Evolutionary conservation across 2,888 invertebrate species (phyloP).

Genomic region (Cephus pulcher): DNA sequence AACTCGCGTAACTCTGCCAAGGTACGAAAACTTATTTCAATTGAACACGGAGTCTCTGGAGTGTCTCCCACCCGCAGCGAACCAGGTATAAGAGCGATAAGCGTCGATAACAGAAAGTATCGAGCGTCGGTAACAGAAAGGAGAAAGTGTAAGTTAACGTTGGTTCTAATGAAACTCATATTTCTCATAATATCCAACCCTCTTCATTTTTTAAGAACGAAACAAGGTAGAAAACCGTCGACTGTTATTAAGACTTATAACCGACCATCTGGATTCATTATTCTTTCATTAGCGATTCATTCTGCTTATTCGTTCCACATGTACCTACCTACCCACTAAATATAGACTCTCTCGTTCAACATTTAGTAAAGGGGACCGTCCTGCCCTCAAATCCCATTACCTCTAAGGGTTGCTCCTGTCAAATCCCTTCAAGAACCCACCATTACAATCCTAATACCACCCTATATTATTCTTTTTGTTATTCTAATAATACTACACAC

Average conservation of each 20-base stretch:
- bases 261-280: slow-evolving; percentile 24
- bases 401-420: neutral
- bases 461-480: too few species aligned
- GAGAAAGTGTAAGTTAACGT: neutral
- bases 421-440: neutral
- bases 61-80: slow-evolving; percentile 8
- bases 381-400: too few species aligned
- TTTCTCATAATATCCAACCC: slow-evolving; percentile 17
- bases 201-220: neutral
- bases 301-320: slow-evolving; percentile 3
- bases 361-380: neutral
- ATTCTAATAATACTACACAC: too few species aligned
- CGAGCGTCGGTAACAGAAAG: neutral
- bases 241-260: slow-evolving; percentile 21
- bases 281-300: slow-evolving; percentile 19
- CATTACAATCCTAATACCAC: neutral
- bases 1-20: too few species aligned
- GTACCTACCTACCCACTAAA: neutral
- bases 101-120: slow-evolving; percentile 1
- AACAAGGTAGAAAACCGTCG: neutral
- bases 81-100: slow-evolving; percentile 4
- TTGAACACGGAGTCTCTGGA: slow-evolving; percentile 1
- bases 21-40: too few species aligned
- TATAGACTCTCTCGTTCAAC: neutral
- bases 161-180: slow-evolving; percentile 22